Percentiles rank a stretch among this genome's conserved stretches.
Evolutionary conservation across 2,113 vertebrate genomes (phyloP).

Genomic region (Eolophus roseicapilla): DNA sequence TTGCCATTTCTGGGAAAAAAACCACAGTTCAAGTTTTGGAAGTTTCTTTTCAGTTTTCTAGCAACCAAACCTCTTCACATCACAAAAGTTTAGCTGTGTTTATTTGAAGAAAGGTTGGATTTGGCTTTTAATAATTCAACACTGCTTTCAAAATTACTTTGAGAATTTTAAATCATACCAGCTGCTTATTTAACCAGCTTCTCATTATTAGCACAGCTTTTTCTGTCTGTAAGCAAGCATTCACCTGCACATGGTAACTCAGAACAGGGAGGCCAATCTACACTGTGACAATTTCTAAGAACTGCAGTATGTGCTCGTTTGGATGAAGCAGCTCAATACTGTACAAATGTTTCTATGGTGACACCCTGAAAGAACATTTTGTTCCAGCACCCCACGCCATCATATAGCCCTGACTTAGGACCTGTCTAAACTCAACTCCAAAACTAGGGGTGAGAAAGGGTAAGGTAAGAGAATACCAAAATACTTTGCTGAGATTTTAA

Average conservation of each 20-base stretch:
- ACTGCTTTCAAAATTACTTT: neutral
- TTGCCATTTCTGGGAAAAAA: neutral
- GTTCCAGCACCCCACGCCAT: neutral
- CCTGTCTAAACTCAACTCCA: neutral
- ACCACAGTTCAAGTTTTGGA: neutral
- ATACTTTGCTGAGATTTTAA: neutral
- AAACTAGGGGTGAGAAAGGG: neutral
- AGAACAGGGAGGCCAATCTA: neutral
- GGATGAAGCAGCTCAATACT: neutral
- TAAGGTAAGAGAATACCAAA: neutral
- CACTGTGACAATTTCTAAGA: neutral
- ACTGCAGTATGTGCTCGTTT: neutral
- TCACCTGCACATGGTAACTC: neutral
- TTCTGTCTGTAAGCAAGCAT: neutral
- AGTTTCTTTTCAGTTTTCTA: neutral
- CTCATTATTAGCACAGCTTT: neutral
- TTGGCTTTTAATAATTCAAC: neutral
- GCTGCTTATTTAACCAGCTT: neutral
- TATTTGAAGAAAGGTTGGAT: neutral
- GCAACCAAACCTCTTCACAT: neutral
- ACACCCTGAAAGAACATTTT: neutral
- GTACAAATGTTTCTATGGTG: slow-evolving; percentile 17
- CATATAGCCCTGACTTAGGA: neutral
- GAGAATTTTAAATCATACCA: neutral
- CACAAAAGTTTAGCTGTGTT: neutral